A percentile compares a stretch with the other conserved stretches of the same genome.
These are phyloP conservation scores for Drosophila hydei DNA, from an alignment of 1,140 invertebrate species.

Conservation along the genomic window DNA sequence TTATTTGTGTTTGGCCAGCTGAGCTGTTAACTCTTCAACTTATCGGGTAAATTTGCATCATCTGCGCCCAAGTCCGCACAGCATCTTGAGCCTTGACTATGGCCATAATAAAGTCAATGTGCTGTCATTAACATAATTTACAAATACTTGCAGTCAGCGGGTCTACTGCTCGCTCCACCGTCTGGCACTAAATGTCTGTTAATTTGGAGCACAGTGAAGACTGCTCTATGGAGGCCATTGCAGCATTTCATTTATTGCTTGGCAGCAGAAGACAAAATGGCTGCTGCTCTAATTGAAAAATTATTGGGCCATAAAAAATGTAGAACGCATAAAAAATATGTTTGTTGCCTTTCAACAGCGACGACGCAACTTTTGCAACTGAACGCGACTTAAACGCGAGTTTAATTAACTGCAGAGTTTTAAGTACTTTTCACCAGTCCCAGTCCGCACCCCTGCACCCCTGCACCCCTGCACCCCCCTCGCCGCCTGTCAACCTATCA, in stretches of 20 bases:
- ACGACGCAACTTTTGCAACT: constrained; percentile 30
- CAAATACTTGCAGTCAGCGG: constrained; percentile 66
- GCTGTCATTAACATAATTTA: constrained; percentile 76
- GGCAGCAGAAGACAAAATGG: constrained; percentile 54
- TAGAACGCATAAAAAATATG: constrained; percentile 64
- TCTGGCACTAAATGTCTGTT: constrained; percentile 42
- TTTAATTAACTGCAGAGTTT: constrained; percentile 77
- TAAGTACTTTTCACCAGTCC: constrained; percentile 55
- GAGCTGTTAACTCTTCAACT: constrained; percentile 1
- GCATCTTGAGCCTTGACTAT: constrained; percentile 11
- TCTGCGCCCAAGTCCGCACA: not conserved
- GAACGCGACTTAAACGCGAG: constrained; percentile 48
- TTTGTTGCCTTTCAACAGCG: constrained; percentile 23
- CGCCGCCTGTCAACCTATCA: not conserved
- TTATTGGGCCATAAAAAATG: constrained; percentile 80
- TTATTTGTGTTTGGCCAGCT: not conserved
- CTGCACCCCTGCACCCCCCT: not conserved
- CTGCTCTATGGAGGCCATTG: constrained; percentile 24
- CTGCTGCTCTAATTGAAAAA: constrained; percentile 73
- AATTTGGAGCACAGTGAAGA: constrained; percentile 35
- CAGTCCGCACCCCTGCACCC: too few species aligned
- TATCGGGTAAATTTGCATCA: constrained; percentile 20
- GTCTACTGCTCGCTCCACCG: not conserved
- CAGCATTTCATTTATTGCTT: constrained; percentile 72
- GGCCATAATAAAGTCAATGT: constrained; percentile 73